A percentile compares a stretch with the other conserved stretches of the same genome.
Evolutionary conservation across 1,140 invertebrate genomes (phyloP).

Genomic region (Zelostemma sp.): DNA sequence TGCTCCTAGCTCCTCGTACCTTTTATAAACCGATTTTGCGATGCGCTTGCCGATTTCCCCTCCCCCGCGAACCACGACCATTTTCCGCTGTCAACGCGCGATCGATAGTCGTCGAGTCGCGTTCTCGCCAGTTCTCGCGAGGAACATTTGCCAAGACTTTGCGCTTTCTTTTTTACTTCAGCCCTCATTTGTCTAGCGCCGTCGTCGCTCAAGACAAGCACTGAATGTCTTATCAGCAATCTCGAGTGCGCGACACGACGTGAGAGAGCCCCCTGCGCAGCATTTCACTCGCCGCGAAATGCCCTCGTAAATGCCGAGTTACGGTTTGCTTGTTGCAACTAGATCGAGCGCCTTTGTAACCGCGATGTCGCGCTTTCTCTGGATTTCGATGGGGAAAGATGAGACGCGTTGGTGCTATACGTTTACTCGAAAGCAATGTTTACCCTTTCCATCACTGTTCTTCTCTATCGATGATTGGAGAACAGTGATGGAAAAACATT

Average conservation of each 20-base stretch:
- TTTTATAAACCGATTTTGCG: not conserved
- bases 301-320: not conserved
- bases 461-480: too few relatives aligned
- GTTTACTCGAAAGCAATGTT: too few relatives aligned
- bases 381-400: not conserved
- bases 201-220: not conserved
- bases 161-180: slow-evolving; percentile 1
- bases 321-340: not conserved
- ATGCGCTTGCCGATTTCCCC: not conserved
- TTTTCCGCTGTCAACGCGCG: not conserved
- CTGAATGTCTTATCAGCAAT: slow-evolving; percentile 1
- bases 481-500: not conserved
- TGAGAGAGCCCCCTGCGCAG: not conserved
- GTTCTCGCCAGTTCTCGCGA: slow-evolving; percentile 2
- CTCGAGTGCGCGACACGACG: not conserved
- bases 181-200: not conserved
- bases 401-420: too few relatives aligned
- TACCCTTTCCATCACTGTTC: too few relatives aligned
- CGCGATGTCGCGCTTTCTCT: not conserved
- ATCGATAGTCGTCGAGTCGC: too few relatives aligned
- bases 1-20: too few relatives aligned
- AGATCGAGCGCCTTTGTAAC: not conserved
- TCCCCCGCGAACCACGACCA: not conserved
- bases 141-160: slow-evolving; percentile 9
- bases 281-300: not conserved